Percentiles rank a stretch among this genome's conserved stretches.
phyloP scores from a whole-genome alignment of 1,140 invertebrate genomes.

The Ptiloglossa arizonensis region DNA sequence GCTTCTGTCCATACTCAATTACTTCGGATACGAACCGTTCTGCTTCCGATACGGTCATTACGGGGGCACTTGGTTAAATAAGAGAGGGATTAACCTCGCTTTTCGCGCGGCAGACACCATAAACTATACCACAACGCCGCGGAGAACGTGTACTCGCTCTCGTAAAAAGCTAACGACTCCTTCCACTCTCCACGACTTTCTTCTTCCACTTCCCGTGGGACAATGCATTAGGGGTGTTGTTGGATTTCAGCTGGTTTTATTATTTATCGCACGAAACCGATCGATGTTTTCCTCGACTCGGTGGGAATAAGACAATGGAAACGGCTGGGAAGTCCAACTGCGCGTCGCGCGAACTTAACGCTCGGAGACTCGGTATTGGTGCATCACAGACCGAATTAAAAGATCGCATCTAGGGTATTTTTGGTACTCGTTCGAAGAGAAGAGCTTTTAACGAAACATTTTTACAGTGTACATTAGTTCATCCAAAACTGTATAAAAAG shows the following conservation, averaged over 20 bases:
- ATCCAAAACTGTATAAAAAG: too few relatives aligned
- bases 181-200: background rate
- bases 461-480: too few relatives aligned
- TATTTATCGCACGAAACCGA: constrained; percentile 11
- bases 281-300: background rate
- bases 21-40: constrained; percentile 27
- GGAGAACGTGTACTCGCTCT: background rate
- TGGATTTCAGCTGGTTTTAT: background rate
- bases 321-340: background rate
- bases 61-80: constrained; percentile 39
- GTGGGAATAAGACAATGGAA: background rate
- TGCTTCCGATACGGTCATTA: constrained; percentile 45
- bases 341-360: too few relatives aligned
- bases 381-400: too few relatives aligned
- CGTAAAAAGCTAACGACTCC: background rate
- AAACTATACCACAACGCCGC: background rate
- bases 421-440: too few relatives aligned
- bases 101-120: background rate
- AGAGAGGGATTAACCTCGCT: constrained; percentile 27
- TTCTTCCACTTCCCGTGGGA: background rate
- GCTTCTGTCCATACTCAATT: constrained; percentile 39
- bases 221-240: background rate
- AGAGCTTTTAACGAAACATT: too few relatives aligned
- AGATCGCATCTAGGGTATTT: too few relatives aligned
- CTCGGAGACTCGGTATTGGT: too few relatives aligned